phyloP scores from a whole-genome alignment of 2,113 vertebrate species.

The Saguinus midas region DNA sequence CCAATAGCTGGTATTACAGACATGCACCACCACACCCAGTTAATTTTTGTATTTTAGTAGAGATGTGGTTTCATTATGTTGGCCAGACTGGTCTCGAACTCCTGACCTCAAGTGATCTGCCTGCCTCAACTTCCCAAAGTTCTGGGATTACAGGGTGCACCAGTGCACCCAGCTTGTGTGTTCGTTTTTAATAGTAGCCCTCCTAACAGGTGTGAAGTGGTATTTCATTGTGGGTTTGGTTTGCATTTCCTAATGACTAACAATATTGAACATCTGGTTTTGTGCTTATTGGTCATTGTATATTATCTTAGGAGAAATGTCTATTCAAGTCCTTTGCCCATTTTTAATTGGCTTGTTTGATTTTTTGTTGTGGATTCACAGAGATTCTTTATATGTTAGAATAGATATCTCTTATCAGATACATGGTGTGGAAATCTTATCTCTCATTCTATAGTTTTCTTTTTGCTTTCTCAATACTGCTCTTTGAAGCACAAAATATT shows the following conservation, averaged over 20 bases:
- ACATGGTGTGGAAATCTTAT: not conserved
- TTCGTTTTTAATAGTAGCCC: not conserved
- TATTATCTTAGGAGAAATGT: not conserved
- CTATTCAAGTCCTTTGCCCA: not conserved
- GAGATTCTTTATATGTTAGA: not conserved
- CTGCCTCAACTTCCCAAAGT: too few relatives aligned
- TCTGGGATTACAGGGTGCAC: too few relatives aligned
- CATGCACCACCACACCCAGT: too few relatives aligned
- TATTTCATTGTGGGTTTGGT: not conserved
- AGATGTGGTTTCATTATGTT: too few relatives aligned
- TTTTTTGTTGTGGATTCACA: not conserved
- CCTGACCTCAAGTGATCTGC: too few relatives aligned
- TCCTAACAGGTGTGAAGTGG: not conserved
- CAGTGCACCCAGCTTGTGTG: too few relatives aligned
- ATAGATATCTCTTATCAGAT: not conserved
- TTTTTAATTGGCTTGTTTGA: not conserved
- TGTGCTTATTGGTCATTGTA: not conserved
- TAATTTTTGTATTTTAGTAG: too few relatives aligned
- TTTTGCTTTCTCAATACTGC: not conserved
- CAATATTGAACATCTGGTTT: not conserved
- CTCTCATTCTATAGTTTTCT: not conserved
- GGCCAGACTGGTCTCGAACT: too few relatives aligned
- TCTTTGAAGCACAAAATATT: not conserved
- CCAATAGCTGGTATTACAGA: too few relatives aligned
- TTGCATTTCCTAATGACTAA: not conserved